phyloP scores from a whole-genome alignment of 2,888 invertebrate species.

The Thyatira batis region DNA sequence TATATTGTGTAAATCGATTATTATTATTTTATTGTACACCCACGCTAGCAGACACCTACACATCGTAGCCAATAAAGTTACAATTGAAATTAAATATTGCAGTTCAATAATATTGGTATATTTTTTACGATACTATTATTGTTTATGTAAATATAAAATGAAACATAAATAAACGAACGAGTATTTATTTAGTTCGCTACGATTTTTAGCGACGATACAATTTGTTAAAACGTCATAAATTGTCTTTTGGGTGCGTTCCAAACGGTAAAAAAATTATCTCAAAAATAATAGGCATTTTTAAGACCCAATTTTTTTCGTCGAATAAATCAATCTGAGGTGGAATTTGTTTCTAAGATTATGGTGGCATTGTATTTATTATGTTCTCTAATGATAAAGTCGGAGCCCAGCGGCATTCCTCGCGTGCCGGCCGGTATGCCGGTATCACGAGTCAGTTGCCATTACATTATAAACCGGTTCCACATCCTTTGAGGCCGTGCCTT shows the following conservation, averaged over 20 bases:
- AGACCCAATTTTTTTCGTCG: not conserved
- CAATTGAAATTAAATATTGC: not conserved
- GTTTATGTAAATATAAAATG: not conserved
- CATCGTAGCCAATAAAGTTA: not conserved
- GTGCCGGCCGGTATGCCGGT: conserved; percentile 41
- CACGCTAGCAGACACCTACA: not conserved
- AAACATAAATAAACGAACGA: not conserved
- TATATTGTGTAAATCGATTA: conserved; percentile 15
- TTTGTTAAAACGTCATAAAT: not conserved
- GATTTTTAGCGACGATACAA: not conserved
- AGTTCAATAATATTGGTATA: too few species aligned
- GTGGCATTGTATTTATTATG: conserved; percentile 23
- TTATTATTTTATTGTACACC: conserved; percentile 6
- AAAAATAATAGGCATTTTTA: not conserved
- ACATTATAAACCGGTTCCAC: conserved; percentile 57
- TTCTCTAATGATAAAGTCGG: conserved; percentile 20
- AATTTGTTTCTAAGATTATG: conserved; percentile 26
- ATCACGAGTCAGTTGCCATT: conserved; percentile 29
- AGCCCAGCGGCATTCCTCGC: conserved; percentile 44
- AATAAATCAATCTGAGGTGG: conserved; percentile 8
- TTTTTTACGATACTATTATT: not conserved
- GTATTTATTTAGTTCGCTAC: not conserved
- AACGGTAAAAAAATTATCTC: not conserved
- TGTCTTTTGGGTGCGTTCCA: not conserved
- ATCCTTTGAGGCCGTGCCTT: conserved; percentile 53